Evolutionary conservation across 2,797 vertebrate genomes (phyloP), one percentile per base, ranked within the genome.

Genomic region (Amazona ochrocephala): DNA sequence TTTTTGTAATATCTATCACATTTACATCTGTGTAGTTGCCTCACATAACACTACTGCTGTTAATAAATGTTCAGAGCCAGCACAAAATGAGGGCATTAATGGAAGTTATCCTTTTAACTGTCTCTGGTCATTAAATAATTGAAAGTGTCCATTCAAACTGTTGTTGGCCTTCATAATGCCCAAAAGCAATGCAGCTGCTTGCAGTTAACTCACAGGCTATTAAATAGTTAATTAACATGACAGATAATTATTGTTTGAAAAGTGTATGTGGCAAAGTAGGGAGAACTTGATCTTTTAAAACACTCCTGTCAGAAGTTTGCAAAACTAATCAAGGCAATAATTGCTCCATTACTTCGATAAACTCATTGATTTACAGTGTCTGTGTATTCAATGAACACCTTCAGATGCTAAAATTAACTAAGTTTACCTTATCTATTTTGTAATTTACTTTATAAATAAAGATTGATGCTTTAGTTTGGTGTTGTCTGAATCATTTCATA

Each of bases 361-460:
- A 93, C 48, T 60, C n/a, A 70, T 27, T 7, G 15, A 93, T 77
- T 74, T 81, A 77, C 0, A 0, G 32, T 86, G 29, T 86, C 87
- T 89, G 21, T 68, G 61, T 67, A 68, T 68, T 90, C 44, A 81
- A 21, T 53, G 22, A 80, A 84, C 80, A 80, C 24, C 53, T 80
- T 92, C 86, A 93, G 66, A 87, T 76, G 68, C 74, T 95, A 67
- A 75, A 96, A 78, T 70, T 70, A 91, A 78, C 29, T 61, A 58
- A 74, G 60, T 90, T 75, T 94, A 87, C 75, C 26, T 18, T 95
- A 45, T 27, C 83, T 90, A 47, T 96, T 97, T 96, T 96, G 78
- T 93, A 95, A 96, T 93, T 93, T 95, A 90, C 90, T 96, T 95
- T 94, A 96, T 95, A 93, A 96, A 96, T 97, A 97, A 97, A 96